phyloP scores from a whole-genome alignment of 2,888 invertebrate species.

The Apotomis capreana region DNA sequence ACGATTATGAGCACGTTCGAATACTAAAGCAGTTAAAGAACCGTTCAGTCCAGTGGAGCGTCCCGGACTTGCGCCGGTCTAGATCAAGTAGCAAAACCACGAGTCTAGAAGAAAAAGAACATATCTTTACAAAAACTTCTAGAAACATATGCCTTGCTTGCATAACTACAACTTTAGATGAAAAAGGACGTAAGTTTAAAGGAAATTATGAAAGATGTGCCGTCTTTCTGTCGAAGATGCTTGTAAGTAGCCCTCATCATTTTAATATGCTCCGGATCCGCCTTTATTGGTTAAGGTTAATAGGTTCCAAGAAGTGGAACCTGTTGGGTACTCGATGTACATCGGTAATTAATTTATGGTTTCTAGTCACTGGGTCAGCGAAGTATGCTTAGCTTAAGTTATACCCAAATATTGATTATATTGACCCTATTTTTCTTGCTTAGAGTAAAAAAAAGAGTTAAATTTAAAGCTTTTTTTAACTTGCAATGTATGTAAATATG shows the following conservation, averaged over 20 bases:
- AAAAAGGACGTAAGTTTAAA: not conserved
- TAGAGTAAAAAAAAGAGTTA: too few species aligned
- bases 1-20: constrained; percentile 9
- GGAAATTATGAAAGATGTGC: not conserved
- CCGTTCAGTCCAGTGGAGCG: constrained; percentile 60
- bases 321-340: not conserved
- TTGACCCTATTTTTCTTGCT: too few species aligned
- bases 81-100: not conserved
- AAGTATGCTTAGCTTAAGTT: not conserved
- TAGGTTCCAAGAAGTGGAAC: constrained; percentile 21
- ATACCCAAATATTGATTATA: not conserved
- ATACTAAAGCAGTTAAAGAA: constrained; percentile 26
- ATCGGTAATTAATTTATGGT: constrained; percentile 15
- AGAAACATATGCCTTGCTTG: too few species aligned
- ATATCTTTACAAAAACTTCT: too few species aligned
- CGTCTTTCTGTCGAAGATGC: not conserved
- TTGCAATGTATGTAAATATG: too few species aligned
- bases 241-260: constrained; percentile 18
- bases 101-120: too few species aligned
- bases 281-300: constrained; percentile 23
- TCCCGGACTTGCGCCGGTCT: constrained; percentile 43
- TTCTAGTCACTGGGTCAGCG: constrained; percentile 11
- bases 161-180: not conserved
- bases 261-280: constrained; percentile 24
- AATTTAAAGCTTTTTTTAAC: too few species aligned